Conservation (phyloP, 2,888 invertebrate genomes). For the Chorisops tibialis region DNA sequence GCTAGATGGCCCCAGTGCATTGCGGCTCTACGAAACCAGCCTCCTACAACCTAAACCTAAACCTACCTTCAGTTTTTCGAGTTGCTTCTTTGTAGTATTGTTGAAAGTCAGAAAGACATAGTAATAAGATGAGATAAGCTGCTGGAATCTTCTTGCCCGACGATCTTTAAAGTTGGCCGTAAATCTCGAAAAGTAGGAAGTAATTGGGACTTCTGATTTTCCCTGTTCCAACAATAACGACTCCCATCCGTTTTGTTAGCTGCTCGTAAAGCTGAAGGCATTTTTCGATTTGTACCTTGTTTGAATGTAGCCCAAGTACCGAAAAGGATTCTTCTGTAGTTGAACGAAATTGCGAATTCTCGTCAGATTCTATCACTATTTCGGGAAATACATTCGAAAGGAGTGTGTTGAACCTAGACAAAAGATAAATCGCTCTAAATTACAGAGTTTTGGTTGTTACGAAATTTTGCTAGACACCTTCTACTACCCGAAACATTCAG, state of each 20-base stretch:
- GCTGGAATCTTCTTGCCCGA: slow-evolving; percentile 43
- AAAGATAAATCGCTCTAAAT: slow-evolving; percentile 23
- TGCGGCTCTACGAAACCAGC: no score
- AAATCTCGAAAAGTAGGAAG: slow-evolving; percentile 41
- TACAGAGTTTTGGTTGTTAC: background rate
- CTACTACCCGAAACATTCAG: slow-evolving; percentile 70
- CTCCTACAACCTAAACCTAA: no score
- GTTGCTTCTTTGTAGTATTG: slow-evolving; percentile 42
- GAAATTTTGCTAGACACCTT: slow-evolving; percentile 40
- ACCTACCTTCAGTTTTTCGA: slow-evolving; percentile 47
- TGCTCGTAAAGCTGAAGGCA: slow-evolving; percentile 92
- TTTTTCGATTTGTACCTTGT: slow-evolving; percentile 78
- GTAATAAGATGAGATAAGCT: slow-evolving; percentile 46
- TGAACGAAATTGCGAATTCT: slow-evolving; percentile 59
- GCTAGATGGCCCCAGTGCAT: no score
- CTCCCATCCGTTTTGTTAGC: slow-evolving; percentile 92
- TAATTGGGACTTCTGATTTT: slow-evolving; percentile 44
- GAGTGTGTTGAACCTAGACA: slow-evolving; percentile 71
- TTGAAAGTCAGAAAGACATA: slow-evolving; percentile 44
- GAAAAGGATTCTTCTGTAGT: slow-evolving; percentile 62
- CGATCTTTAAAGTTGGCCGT: background rate
- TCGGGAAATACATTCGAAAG: slow-evolving; percentile 78
- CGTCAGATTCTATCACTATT: slow-evolving; percentile 59
- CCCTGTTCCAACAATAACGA: slow-evolving; percentile 79
- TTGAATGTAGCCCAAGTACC: slow-evolving; percentile 64